A percentile compares a stretch with the other conserved stretches of the same genome.
Conservation (phyloP, 2,797 vertebrate species). For the Huso huso region DNA sequence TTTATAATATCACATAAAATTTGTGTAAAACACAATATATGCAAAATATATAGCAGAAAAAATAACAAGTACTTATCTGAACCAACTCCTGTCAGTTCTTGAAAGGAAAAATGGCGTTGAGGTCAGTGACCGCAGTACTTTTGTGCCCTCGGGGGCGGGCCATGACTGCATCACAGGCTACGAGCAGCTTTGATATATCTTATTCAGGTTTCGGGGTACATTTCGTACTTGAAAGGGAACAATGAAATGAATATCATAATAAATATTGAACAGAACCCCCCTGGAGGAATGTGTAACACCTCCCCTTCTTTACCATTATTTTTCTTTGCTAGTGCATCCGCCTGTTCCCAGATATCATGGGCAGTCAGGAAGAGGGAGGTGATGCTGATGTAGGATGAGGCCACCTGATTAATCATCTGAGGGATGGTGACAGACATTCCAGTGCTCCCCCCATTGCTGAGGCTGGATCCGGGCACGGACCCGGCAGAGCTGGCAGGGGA, state of each 20-base stretch:
- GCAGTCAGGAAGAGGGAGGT: slow-evolving; percentile 77
- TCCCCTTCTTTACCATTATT: slow-evolving; percentile 64
- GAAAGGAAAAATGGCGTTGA: too few species aligned
- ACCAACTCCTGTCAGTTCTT: too few species aligned
- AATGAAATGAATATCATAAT: background rate
- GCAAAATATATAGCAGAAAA: too few species aligned
- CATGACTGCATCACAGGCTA: too few species aligned
- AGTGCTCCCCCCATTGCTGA: slow-evolving; percentile 35
- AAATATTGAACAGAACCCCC: too few species aligned
- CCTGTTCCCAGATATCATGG: slow-evolving; percentile 83
- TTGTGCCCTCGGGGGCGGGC: too few species aligned
- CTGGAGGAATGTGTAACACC: too few species aligned
- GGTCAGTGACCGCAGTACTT: too few species aligned
- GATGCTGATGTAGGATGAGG: slow-evolving; percentile 79
- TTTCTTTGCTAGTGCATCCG: slow-evolving; percentile 63
- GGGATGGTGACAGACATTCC: slow-evolving; percentile 56
- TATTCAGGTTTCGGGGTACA: background rate
- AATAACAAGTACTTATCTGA: too few species aligned
- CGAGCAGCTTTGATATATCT: too few species aligned
- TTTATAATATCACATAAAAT: too few species aligned
- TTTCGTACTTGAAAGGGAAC: background rate
- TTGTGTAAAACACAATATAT: too few species aligned
- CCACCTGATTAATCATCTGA: slow-evolving; percentile 67
- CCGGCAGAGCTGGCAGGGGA: slow-evolving; percentile 63
- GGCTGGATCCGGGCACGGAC: slow-evolving; percentile 53